Evolutionary conservation across 1,140 invertebrate genomes (phyloP).

Genomic region (Drosophila watanabei): DNA sequence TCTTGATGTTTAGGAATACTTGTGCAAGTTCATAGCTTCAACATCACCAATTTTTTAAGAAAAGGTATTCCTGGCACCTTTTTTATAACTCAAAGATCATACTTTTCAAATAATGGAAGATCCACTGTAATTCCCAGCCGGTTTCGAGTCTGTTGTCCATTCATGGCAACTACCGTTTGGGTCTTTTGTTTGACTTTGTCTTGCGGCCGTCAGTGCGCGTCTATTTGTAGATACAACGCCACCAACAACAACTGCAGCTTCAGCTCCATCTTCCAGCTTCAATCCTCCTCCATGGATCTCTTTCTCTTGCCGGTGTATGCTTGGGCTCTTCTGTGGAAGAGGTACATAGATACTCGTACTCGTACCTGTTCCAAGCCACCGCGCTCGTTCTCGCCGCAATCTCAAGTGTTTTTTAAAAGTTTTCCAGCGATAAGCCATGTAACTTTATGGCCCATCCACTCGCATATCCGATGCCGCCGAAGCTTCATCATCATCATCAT

Average conservation of each 20-base stretch:
- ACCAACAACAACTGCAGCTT: slow-evolving; percentile 52
- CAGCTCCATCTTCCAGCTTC: slow-evolving; percentile 14
- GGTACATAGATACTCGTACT: not conserved
- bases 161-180: slow-evolving; percentile 82
- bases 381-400: slow-evolving; percentile 65
- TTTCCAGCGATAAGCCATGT: slow-evolving; percentile 81
- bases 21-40: not conserved
- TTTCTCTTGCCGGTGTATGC: slow-evolving; percentile 11
- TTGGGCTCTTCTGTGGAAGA: slow-evolving; percentile 28
- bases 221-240: slow-evolving; percentile 81
- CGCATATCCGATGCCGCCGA: slow-evolving; percentile 45
- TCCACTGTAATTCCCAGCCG: slow-evolving; percentile 51
- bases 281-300: slow-evolving; percentile 12
- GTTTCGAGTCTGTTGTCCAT: slow-evolving; percentile 62
- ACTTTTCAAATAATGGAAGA: not conserved
- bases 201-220: slow-evolving; percentile 75
- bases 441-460: slow-evolving; percentile 73
- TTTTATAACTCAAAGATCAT: not conserved
- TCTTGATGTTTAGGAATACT: not conserved
- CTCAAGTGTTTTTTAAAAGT: slow-evolving; percentile 82
- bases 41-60: not conserved
- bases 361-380: slow-evolving; percentile 46
- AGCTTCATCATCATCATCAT: slow-evolving; percentile 12
- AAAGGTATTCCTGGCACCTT: too few species aligned
- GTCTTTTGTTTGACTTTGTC: slow-evolving; percentile 82